Evolutionary conservation across 2,797 vertebrate genomes (phyloP), one percentile per base, ranked within the genome.

Genomic region (Sebastes trivittatus): DNA sequence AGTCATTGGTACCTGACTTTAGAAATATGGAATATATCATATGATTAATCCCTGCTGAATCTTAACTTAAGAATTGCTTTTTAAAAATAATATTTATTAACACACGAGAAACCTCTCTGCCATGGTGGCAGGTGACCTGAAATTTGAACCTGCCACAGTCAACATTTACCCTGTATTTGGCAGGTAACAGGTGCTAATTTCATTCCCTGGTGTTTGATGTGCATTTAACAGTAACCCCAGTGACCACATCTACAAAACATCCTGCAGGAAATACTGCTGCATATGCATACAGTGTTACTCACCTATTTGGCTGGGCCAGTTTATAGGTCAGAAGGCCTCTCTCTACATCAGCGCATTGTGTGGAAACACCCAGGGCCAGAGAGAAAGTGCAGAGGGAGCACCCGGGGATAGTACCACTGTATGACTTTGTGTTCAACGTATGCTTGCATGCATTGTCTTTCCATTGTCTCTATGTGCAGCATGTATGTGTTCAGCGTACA

Each of bases 401-500:
- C 18, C 59, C 78, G 25, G 75, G 69, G 82, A 85, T 80, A 84
- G 89, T 58, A 73, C 80, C 88, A 78, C 83, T 83, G 77, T 74
- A 72, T 71, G 86, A 83, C 88, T 76, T 65, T 75, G 85, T 84
- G 87, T 82, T 79, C 32, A 66, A 29, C 70, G 60, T 81, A 60
- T 70, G 56, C 76, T 55, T 59, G 64, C 80, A 62, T 77, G 52
- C 73, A 76, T 89, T 90, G 88, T 89, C 68, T 81, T 69, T 73
- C 79, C 74, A 88, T 93, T 94, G 92, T 93, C 78, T 72, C 36
- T 49, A 30, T 81, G 74, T 75, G 76, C 84, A 81, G 77, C 80
- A 88, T 83, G 90, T 84, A 88, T 90, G 88, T 91, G 85, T 86
- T 87, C 69, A 78, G 73, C n/a, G 73, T 84, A 78, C 75, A 82